Base-by-base conservation (phyloP, 1,140 invertebrate species). In the Eueides isabella region DNA sequence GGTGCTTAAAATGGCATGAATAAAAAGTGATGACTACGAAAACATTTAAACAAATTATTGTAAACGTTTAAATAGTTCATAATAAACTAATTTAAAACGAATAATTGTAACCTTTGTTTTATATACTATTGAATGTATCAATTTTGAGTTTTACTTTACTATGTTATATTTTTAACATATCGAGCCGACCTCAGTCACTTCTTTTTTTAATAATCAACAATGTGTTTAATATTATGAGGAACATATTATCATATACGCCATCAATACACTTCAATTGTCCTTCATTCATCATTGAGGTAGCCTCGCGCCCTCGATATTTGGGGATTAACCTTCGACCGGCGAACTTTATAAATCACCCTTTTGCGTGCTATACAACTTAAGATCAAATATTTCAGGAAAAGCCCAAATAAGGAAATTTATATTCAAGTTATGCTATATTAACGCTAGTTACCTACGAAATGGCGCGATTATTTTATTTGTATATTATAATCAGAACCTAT, bases 281-380 rank as follows among this genome's bases (percentile, higher is more conserved):
- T 66, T 65, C 41, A 66, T 72, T 72, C 26, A 72, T 72, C 63
- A 72, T 72, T 72, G 64, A 61, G 71, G 30, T 72, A 61, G 66
- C 71, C 63, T 72, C 65, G 48, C 61, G 67, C 72, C 72, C 67
- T 69, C 44, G 67, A 74, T 74, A 74, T 74, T 74, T 69, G 38
- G 38, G 67, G 72, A 69, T 74, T 70, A 74, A 74, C 67, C 67
- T 74, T 64, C 67, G 61, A n/a, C 55, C 62, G 67, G 30, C 35
- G 35, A 69, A 74, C 72, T 68, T 74, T 63, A 69, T 38, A 38
- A 69, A 72, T 72, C 33, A 62, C 65, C 48, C 65, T 72, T 72
- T 72, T 67, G 71, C 71, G 65, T 72, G 71, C 33, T 67, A 72
- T 72, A 72, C 48, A 44, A 31, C 64, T 68, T 75, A 66, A 67